Evolutionary conservation across 1,140 invertebrate genomes (phyloP).

Genomic region (Nomia melanderi): DNA sequence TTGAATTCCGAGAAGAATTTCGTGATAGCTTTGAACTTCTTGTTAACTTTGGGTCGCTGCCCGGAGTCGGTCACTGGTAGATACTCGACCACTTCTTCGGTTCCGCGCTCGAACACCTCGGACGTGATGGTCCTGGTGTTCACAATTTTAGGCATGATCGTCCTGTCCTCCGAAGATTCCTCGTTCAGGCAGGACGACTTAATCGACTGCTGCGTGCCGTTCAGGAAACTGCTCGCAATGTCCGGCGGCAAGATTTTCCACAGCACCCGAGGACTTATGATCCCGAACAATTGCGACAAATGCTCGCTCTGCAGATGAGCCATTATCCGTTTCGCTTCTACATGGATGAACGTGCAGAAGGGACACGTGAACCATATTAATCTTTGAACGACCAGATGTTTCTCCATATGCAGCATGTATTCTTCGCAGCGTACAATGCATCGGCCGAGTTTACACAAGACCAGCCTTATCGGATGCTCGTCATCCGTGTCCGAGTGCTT

Average conservation of each 20-base stretch:
- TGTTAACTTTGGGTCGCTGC: conserved; percentile 12
- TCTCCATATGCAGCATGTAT: conserved; percentile 67
- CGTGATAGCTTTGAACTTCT: neutral
- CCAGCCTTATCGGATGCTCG: conserved; percentile 52
- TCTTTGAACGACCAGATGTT: conserved; percentile 64
- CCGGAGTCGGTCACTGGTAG: neutral
- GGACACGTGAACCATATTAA: conserved; percentile 73
- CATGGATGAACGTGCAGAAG: conserved; percentile 61
- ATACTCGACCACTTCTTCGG: conserved; percentile 8
- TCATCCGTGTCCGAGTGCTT: conserved; percentile 37
- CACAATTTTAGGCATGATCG: conserved; percentile 67
- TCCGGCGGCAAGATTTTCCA: conserved; percentile 30
- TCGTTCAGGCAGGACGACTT: neutral
- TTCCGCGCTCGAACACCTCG: conserved; percentile 66
- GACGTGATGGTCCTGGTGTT: conserved; percentile 67
- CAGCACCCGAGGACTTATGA: conserved; percentile 60
- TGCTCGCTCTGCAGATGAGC: conserved; percentile 67
- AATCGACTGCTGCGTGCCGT: neutral
- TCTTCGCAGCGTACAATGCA: conserved; percentile 65
- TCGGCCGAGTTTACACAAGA: conserved; percentile 68
- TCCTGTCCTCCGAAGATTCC: neutral
- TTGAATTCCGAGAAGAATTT: neutral
- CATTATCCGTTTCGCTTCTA: conserved; percentile 27
- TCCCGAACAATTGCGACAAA: conserved; percentile 39
- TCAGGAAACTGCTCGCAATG: neutral